Percentiles rank a stretch among this genome's conserved stretches.
Evolutionary conservation across 2,888 invertebrate species (phyloP).

Genomic region (Seira sanloemensis): DNA sequence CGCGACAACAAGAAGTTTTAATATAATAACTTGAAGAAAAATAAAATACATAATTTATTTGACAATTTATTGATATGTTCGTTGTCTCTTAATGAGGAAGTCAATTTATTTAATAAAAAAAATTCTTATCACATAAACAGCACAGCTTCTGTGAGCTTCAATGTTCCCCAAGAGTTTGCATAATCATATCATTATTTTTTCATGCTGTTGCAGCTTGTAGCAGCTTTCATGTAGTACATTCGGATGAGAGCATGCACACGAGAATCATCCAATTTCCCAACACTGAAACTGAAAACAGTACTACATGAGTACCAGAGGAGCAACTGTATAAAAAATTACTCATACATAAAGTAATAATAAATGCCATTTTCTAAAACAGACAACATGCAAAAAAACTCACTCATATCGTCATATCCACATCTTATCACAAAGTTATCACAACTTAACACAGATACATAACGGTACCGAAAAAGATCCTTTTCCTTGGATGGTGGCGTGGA

Average conservation of each 20-base stretch:
- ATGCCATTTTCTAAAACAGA: background rate
- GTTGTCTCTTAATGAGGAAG: conserved; percentile 20
- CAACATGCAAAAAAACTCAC: conserved; percentile 8
- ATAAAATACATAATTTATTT: conserved; percentile 43
- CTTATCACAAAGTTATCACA: background rate
- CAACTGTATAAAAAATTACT: background rate
- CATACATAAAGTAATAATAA: background rate
- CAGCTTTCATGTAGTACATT: too few species aligned
- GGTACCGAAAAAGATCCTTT: background rate
- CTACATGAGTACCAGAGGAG: background rate
- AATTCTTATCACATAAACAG: conserved; percentile 6
- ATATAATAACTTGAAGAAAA: conserved; percentile 24
- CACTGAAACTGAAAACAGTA: too few species aligned
- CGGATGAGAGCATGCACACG: too few species aligned
- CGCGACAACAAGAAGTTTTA: conserved; percentile 48
- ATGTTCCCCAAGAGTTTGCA: background rate
- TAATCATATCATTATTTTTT: background rate
- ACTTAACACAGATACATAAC: background rate
- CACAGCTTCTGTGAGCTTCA: background rate
- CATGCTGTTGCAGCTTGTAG: background rate
- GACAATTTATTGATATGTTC: conserved; percentile 23
- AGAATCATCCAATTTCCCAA: too few species aligned
- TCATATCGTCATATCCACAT: too few species aligned
- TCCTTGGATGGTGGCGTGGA: background rate
- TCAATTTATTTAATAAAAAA: conserved; percentile 24